Base-by-base conservation (phyloP, 2,797 vertebrate genomes). In the Manis crassicaudata region DNA sequence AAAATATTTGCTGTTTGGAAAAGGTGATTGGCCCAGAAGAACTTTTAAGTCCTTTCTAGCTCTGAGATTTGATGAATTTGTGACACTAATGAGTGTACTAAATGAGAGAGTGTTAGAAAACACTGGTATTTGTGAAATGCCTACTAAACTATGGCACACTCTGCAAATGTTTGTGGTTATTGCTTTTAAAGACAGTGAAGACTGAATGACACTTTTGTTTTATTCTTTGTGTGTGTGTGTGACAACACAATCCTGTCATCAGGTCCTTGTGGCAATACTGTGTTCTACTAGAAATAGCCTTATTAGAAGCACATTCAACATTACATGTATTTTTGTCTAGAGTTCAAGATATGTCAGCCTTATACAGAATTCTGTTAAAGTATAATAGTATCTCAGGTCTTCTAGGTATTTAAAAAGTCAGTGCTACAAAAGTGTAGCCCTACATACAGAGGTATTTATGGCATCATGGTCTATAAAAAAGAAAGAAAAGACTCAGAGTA, bases 201-300 rank as follows among this genome's bases (percentile, higher is more conserved):
- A n/a, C 2, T 50, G 54, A 81, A 60, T 56, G 62, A 43, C 35
- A 32, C 73, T 56, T 43, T 16, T 88, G 52, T 73, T 80, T 73
- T 68, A 32, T 72, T 76, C 29, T 84, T 65, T 76, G 50, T 84
- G 25, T 73, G 20, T 40, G 18, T 76, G 29, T 79, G 11, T 7
- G 2, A 70, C 92, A 91, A n/a, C 32, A 60, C 72, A 72, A 85
- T 29, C 16, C 46, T 79, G 56, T 85, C 52, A 46, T 88, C 63
- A 50, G 23, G 67, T n/a, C 23, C 29, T 84, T 85, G 11, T n/a
- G 73, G 17, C 83, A 84, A 46, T 68, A 58, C 32, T 54, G 2
- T 35, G 11, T 65, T 94, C 46, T 90, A n/a, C 56, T 32, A 87
- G 58, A 89, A 93, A 76, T 75, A 37, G 85, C 68, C 62, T 70